Percentiles rank a stretch among this genome's conserved stretches.
Conservation (phyloP, 2,113 vertebrate genomes). For the Mungos mungo region DNA sequence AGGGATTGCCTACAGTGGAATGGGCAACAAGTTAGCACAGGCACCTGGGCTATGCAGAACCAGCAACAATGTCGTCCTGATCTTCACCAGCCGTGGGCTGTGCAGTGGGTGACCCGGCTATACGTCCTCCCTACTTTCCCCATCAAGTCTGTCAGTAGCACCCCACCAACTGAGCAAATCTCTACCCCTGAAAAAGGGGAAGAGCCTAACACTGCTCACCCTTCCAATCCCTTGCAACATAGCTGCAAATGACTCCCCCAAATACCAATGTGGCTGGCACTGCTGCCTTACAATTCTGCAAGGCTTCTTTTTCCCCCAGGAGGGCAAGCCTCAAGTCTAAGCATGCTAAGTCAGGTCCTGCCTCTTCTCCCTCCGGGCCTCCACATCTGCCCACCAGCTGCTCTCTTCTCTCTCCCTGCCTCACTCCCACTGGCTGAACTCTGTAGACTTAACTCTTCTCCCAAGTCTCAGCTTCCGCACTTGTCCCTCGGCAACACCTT, state of each 20-base stretch:
- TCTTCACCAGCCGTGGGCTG: not conserved
- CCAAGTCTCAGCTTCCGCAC: not conserved
- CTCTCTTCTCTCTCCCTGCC: not conserved
- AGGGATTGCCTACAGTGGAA: not conserved
- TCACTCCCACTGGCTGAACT: not conserved
- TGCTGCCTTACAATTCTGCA: not conserved
- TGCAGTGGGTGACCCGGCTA: not conserved
- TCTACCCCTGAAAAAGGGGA: not conserved
- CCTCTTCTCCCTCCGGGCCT: not conserved
- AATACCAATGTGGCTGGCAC: not conserved
- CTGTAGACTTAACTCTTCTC: not conserved
- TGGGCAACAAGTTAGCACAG: not conserved
- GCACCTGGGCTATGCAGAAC: not conserved
- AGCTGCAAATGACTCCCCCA: not conserved
- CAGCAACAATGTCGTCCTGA: rapidly evolving
- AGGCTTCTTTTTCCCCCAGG: not conserved
- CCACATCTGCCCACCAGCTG: not conserved
- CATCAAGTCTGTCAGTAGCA: not conserved
- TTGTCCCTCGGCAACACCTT: not conserved
- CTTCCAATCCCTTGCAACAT: not conserved
- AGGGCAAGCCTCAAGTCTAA: not conserved
- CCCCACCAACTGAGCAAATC: not conserved
- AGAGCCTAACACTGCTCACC: not conserved
- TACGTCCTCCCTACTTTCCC: not conserved
- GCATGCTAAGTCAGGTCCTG: no score